These are phyloP conservation scores for Datnioides undecimradiatus DNA, from an alignment of 2,113 vertebrate species.

Conservation along the genomic window DNA sequence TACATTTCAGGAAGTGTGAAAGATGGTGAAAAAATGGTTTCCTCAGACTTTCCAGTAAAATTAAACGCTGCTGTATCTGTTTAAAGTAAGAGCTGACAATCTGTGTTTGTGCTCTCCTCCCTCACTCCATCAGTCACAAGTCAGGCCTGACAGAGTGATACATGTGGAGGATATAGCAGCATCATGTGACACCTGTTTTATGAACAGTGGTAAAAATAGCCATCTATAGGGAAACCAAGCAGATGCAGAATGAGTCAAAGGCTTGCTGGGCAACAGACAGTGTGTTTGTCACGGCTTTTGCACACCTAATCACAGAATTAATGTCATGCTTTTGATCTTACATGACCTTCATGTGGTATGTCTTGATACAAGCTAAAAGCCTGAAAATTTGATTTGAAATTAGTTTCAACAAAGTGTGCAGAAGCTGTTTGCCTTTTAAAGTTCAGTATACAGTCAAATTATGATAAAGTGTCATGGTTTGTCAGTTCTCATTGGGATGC, in stretches of 20 bases:
- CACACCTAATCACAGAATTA: constrained; percentile 14
- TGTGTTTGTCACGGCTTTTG: not conserved
- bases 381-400: constrained; percentile 41
- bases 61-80: constrained; percentile 17
- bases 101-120: constrained; percentile 8
- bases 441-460: constrained; percentile 49
- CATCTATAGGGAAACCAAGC: constrained; percentile 30
- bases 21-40: not conserved
- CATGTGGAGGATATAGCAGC: constrained; percentile 15
- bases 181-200: constrained; percentile 37
- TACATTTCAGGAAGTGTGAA: not conserved
- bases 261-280: not conserved
- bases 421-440: constrained; percentile 43
- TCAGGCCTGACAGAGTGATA: constrained; percentile 36
- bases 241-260: constrained; percentile 38
- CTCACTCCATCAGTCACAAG: constrained; percentile 20
- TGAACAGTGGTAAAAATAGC: constrained; percentile 49
- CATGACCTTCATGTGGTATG: constrained; percentile 36
- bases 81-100: constrained; percentile 16
- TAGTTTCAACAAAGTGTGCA: not conserved
- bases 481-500: constrained; percentile 58
- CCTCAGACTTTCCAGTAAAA: not conserved
- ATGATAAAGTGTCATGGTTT: constrained; percentile 59
- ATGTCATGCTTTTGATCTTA: constrained; percentile 14
- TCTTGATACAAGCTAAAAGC: constrained; percentile 33